Evolutionary conservation across 2,113 vertebrate species (phyloP).

Genomic region (Brienomyrus longianalis): DNA sequence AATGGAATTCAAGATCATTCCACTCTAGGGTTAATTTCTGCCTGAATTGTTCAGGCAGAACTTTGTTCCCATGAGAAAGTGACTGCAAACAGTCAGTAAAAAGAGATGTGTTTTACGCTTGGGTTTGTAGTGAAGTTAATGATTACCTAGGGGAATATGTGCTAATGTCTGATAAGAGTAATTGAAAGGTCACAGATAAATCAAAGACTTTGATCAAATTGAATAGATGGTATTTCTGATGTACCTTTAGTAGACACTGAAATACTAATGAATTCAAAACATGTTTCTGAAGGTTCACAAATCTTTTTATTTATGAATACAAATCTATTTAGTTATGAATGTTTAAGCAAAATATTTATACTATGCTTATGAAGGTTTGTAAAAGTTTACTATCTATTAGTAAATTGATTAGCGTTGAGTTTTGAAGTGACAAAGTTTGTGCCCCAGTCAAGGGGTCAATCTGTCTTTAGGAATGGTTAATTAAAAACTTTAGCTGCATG

Average conservation of each 20-base stretch:
- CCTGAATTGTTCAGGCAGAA: not conserved
- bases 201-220: not conserved
- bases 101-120: conserved; percentile 24
- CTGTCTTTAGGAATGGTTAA: not conserved
- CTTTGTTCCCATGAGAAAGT: conserved; percentile 50
- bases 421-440: not conserved
- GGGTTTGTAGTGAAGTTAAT: conserved; percentile 57
- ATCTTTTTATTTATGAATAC: not conserved
- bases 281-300: not conserved
- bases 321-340: not conserved
- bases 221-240: not conserved
- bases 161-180: conserved; percentile 32
- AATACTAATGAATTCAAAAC: not conserved
- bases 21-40: not conserved
- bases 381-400: not conserved
- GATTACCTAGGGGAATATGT: conserved; percentile 46
- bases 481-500: not conserved
- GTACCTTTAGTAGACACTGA: not conserved
- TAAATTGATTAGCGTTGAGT: not conserved
- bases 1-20: not conserved
- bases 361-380: not conserved
- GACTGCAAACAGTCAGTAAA: conserved; percentile 47
- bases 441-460: not conserved
- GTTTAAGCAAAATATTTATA: not conserved
- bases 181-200: conserved; percentile 13